A percentile compares a stretch with the other conserved stretches of the same genome.
These are phyloP conservation scores for Spilarctia lutea DNA, from an alignment of 2,888 invertebrate species.

Conservation along the genomic window DNA sequence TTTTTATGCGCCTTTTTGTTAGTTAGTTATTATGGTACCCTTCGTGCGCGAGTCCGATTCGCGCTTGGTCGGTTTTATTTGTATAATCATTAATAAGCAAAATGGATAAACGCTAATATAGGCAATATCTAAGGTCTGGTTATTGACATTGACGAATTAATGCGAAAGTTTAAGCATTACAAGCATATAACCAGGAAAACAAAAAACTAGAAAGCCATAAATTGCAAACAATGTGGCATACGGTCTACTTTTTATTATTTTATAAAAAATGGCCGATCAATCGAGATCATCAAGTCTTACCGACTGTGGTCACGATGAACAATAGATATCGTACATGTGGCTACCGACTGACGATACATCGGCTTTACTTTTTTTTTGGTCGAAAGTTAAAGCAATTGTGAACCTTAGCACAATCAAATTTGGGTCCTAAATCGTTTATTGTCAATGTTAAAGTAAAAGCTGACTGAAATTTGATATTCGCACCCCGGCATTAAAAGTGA, in stretches of 20 bases:
- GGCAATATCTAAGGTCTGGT: too few species aligned
- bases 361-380: constrained; percentile 60
- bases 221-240: constrained; percentile 76
- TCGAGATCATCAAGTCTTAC: constrained; percentile 73
- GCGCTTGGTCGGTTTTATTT: too few species aligned
- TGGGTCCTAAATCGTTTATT: constrained; percentile 40
- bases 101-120: too few species aligned
- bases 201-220: constrained; percentile 78
- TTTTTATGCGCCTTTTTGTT: too few species aligned
- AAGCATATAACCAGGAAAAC: constrained; percentile 65
- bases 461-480: constrained; percentile 82
- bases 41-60: too few species aligned
- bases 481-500: constrained; percentile 81
- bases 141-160: too few species aligned
- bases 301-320: constrained; percentile 78
- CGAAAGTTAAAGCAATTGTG: constrained; percentile 38
- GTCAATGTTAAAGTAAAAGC: constrained; percentile 37
- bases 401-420: constrained; percentile 38
- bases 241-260: constrained; percentile 62
- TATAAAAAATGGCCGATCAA: constrained; percentile 71
- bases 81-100: too few species aligned
- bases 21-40: too few species aligned
- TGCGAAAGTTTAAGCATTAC: not conserved
- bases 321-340: constrained; percentile 80
- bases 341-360: constrained; percentile 77